Evolutionary conservation across 1,140 invertebrate genomes (phyloP).

Genomic region (Calephelis nemesis): DNA sequence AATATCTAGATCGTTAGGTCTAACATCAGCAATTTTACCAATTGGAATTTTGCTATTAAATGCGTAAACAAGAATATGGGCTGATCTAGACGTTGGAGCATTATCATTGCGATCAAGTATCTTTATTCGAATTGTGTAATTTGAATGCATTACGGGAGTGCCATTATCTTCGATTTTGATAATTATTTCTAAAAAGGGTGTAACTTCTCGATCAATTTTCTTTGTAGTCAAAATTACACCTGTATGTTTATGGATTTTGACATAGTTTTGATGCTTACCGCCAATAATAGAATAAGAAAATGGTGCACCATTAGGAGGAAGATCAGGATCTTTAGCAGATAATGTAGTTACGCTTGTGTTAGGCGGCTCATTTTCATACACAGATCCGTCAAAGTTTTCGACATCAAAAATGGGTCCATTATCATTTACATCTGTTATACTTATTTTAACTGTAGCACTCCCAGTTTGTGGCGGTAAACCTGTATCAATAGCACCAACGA

Average conservation of each 20-base stretch:
- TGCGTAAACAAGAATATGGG: constrained; percentile 89
- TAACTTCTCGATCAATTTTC: constrained; percentile 90
- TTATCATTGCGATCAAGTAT: constrained; percentile 95
- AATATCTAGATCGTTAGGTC: constrained; percentile 93
- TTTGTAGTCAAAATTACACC: constrained; percentile 89
- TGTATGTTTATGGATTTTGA: constrained; percentile 88
- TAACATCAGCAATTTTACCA: constrained; percentile 93
- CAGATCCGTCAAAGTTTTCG: constrained; percentile 84
- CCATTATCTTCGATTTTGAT: constrained; percentile 95
- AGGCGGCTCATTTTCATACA: constrained; percentile 93
- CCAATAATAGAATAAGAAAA: constrained; percentile 91
- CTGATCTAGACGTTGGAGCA: constrained; percentile 90
- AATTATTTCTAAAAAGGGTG: constrained; percentile 85
- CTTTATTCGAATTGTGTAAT: constrained; percentile 87
- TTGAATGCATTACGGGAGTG: constrained; percentile 88
- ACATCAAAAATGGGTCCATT: constrained; percentile 93
- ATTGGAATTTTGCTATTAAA: constrained; percentile 86
- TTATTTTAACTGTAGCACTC: constrained; percentile 88
- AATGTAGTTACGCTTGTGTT: constrained; percentile 92
- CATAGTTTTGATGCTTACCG: constrained; percentile 87
- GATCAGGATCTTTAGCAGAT: constrained; percentile 91
- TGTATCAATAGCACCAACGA: constrained; percentile 94
- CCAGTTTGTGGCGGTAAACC: constrained; percentile 93
- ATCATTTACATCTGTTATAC: constrained; percentile 93
- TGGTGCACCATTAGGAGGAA: constrained; percentile 94